phyloP scores from a whole-genome alignment of 2,797 vertebrate species.

The Gymnothorax javanicus region DNA sequence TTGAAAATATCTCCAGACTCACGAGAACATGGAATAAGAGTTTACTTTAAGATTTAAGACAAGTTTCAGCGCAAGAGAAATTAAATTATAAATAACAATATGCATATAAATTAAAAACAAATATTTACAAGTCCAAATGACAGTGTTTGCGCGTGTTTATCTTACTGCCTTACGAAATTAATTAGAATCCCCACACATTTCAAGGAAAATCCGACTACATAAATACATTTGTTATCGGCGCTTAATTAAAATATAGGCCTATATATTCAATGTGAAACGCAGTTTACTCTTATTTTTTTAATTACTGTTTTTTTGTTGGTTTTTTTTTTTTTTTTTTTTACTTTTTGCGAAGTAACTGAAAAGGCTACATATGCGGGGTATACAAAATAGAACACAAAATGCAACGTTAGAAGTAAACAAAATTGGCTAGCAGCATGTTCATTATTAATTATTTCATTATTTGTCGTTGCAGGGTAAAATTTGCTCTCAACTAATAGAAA shows the following conservation, averaged over 20 bases:
- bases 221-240: conserved; percentile 5
- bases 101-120: conserved; percentile 20
- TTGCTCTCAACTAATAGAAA: not conserved
- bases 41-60: not conserved
- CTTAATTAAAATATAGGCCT: not conserved
- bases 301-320: not conserved
- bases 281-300: conserved; percentile 53
- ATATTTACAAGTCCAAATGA: not conserved
- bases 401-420: not conserved
- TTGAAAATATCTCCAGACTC: not conserved
- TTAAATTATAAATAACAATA: conserved; percentile 29
- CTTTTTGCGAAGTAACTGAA: conserved; percentile 52
- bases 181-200: not conserved
- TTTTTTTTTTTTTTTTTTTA: conserved; percentile 34
- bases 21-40: not conserved
- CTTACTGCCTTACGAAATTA: not conserved
- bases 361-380: not conserved
- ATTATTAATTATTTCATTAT: not conserved
- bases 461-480: not conserved
- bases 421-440: not conserved
- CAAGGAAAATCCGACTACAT: not conserved
- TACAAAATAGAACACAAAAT: not conserved
- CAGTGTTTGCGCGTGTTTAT: conserved; percentile 5
- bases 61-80: conserved; percentile 4
- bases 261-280: conserved; percentile 46